Conservation (phyloP, 92 coral and sea anemone genomes). For the Umimayanthus chanpuru region DNA sequence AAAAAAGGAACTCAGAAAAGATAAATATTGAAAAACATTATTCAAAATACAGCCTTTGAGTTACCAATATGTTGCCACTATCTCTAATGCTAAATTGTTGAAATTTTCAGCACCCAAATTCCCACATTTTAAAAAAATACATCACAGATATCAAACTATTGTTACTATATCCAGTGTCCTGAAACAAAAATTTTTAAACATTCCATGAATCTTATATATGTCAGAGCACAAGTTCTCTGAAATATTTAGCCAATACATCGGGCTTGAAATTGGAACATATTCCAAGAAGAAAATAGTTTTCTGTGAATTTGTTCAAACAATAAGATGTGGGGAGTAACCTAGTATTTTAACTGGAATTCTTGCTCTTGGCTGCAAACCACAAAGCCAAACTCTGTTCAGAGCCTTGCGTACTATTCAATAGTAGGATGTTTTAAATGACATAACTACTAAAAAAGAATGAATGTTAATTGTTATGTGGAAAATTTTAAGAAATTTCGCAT, state of each 20-base stretch:
- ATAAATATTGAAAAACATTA: too few relatives aligned
- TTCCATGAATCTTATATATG: background rate
- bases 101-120: background rate
- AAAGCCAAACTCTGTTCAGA: too few relatives aligned
- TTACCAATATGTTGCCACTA: too few relatives aligned
- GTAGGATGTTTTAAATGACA: background rate
- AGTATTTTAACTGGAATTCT: too few relatives aligned
- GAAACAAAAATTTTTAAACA: background rate
- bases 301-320: too few relatives aligned
- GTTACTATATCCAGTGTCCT: background rate
- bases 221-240: background rate
- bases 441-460: background rate
- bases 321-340: too few relatives aligned
- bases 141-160: too few relatives aligned
- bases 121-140: background rate
- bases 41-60: too few relatives aligned
- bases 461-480: background rate
- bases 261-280: background rate
- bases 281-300: too few relatives aligned
- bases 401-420: background rate
- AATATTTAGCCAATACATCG: background rate
- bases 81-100: background rate
- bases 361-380: background rate
- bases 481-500: background rate
- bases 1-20: background rate